Conservation (phyloP, 2,797 vertebrate genomes). For the Euphonia xanthogaster region DNA sequence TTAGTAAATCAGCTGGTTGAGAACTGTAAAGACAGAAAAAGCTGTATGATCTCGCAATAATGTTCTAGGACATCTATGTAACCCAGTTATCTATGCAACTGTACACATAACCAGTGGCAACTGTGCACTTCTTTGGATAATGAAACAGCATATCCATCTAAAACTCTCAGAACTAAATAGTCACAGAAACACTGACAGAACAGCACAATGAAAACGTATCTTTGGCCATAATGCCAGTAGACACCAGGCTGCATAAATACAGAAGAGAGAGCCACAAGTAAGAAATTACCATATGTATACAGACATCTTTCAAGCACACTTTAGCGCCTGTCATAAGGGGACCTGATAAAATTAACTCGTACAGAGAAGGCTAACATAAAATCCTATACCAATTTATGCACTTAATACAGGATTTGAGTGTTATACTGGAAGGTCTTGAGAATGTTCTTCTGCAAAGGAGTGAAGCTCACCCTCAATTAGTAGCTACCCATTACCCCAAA, state of each 20-base stretch:
- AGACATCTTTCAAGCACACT: constrained; percentile 53
- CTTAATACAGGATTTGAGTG: constrained; percentile 51
- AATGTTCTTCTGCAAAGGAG: constrained; percentile 57
- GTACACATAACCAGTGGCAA: not conserved
- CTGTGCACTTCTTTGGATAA: not conserved
- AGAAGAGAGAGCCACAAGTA: constrained; percentile 22
- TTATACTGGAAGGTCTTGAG: constrained; percentile 57
- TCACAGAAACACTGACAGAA: not conserved
- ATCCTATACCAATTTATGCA: constrained; percentile 60
- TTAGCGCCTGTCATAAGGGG: constrained; percentile 52
- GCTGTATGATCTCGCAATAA: not conserved
- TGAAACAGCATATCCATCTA: not conserved
- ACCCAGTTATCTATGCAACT: not conserved
- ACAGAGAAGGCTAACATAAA: constrained; percentile 47
- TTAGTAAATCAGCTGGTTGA: not conserved
- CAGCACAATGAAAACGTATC: not conserved
- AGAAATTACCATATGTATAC: constrained; percentile 61
- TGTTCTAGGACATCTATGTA: not conserved
- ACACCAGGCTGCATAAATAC: not conserved
- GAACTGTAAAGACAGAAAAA: not conserved
- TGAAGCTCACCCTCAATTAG: constrained; percentile 67
- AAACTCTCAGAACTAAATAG: not conserved
- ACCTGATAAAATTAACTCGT: constrained; percentile 55
- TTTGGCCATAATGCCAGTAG: constrained; percentile 11
- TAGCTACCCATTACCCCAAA: constrained; percentile 67